These are phyloP conservation scores for Hassar affinis DNA, from an alignment of 2,113 vertebrate species.

Conservation along the genomic window DNA sequence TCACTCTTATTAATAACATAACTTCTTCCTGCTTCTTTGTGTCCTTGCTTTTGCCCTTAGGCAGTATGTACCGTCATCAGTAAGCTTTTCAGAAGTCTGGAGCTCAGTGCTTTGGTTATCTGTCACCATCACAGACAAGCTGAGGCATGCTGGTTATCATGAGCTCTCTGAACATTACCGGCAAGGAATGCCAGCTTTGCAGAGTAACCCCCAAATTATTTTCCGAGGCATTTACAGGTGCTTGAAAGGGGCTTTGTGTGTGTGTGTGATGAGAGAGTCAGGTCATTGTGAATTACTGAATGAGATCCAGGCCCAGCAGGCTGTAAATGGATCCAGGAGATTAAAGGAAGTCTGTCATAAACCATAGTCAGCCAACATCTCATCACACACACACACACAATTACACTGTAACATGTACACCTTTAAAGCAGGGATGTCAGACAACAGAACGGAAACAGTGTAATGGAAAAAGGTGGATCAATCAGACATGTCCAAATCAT, in stretches of 20 bases:
- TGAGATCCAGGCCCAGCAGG: conserved; percentile 56
- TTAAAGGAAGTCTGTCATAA: conserved; percentile 54
- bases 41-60: conserved; percentile 10
- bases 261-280: conserved; percentile 17
- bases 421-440: background rate
- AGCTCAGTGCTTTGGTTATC: conserved; percentile 59
- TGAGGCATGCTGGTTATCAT: conserved; percentile 63
- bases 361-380: conserved; percentile 51
- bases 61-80: conserved; percentile 15
- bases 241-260: conserved; percentile 62
- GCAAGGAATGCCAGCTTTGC: conserved; percentile 65
- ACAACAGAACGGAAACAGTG: background rate
- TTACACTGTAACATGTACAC: conserved; percentile 12
- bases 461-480: conserved; percentile 17
- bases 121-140: conserved; percentile 65
- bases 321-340: conserved; percentile 58
- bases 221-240: conserved; percentile 48
- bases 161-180: conserved; percentile 61
- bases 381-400: conserved; percentile 35
- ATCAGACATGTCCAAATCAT: background rate
- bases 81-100: conserved; percentile 48
- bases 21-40: conserved; percentile 7
- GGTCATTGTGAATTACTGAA: conserved; percentile 50
- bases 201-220: conserved; percentile 65
- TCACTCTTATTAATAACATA: background rate